phyloP scores from a whole-genome alignment of 1,140 invertebrate genomes.

The Chrysoperla carnea region DNA sequence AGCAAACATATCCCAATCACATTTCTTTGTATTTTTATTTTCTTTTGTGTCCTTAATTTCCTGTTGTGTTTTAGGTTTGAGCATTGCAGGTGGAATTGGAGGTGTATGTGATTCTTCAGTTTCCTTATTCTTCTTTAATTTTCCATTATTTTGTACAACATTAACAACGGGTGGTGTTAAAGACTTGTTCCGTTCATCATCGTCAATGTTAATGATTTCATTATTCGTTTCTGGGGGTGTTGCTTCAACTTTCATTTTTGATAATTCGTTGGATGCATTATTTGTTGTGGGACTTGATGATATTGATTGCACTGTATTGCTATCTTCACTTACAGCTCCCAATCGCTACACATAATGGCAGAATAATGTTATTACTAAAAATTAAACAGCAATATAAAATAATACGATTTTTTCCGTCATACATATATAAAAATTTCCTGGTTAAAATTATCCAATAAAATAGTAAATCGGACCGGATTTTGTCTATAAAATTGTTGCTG shows the following conservation, averaged over 20 bases:
- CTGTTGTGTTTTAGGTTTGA: conserved; percentile 10
- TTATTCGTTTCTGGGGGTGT: conserved; percentile 1
- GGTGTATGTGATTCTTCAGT: conserved; percentile 22
- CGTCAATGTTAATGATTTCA: conserved; percentile 14
- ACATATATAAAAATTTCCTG: not conserved
- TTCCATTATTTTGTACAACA: conserved; percentile 1
- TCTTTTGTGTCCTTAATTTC: conserved; percentile 11
- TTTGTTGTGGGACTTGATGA: conserved; percentile 8
- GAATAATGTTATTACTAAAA: too few relatives aligned
- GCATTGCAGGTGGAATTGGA: conserved; percentile 19
- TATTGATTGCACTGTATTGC: conserved; percentile 21
- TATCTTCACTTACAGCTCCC: conserved; percentile 40
- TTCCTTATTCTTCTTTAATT: conserved; percentile 9
- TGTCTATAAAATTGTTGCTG: too few relatives aligned
- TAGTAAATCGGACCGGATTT: too few relatives aligned
- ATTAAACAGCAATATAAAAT: conserved; percentile 4
- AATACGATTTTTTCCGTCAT: not conserved
- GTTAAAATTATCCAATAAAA: too few relatives aligned
- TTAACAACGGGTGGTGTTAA: conserved; percentile 12
- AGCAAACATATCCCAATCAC: conserved; percentile 70
- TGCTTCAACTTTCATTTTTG: conserved; percentile 1
- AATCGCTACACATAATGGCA: conserved; percentile 24
- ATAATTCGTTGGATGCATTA: not conserved
- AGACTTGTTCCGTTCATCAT: conserved; percentile 16
- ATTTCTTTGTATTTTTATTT: conserved; percentile 15